Conservation (phyloP, 2,797 vertebrate species). For the Apogon talboti region DNA sequence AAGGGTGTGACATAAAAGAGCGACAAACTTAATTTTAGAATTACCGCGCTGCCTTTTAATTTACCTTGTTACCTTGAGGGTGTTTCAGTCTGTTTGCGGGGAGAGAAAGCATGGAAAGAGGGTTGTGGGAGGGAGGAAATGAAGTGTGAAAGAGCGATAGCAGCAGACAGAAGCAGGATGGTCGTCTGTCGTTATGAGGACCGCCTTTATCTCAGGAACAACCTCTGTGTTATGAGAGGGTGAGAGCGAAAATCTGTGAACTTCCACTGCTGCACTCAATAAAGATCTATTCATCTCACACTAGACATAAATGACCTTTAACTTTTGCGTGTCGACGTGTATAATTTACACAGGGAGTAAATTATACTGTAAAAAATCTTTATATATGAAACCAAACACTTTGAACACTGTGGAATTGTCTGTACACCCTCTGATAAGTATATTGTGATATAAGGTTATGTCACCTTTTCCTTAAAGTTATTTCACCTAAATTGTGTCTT, state of each 20-base stretch:
- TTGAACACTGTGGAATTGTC: too few relatives aligned
- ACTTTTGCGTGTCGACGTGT: slow-evolving; percentile 1
- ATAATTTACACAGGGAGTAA: too few relatives aligned
- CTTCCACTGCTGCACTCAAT: slow-evolving; percentile 25
- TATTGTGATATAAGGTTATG: too few relatives aligned
- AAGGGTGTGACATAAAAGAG: slow-evolving; percentile 69
- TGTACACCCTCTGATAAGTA: too few relatives aligned
- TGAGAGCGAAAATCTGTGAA: slow-evolving; percentile 50
- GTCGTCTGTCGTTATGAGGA: slow-evolving; percentile 61
- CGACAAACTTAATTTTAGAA: slow-evolving; percentile 72
- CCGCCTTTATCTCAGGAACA: slow-evolving; percentile 61
- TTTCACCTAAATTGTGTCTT: too few relatives aligned
- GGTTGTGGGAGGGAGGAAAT: slow-evolving; percentile 54
- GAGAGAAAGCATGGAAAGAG: slow-evolving; percentile 45
- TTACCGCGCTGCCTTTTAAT: slow-evolving; percentile 73
- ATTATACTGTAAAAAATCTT: too few relatives aligned
- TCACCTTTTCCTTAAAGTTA: too few relatives aligned
- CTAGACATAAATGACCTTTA: slow-evolving; percentile 24
- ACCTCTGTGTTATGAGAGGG: slow-evolving; percentile 53
- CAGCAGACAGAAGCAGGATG: slow-evolving; percentile 58
- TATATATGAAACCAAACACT: too few relatives aligned
- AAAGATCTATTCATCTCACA: slow-evolving; percentile 26
- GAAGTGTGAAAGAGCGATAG: slow-evolving; percentile 65
- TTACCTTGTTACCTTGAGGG: slow-evolving; percentile 69
- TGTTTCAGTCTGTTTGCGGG: slow-evolving; percentile 49